phyloP scores from a whole-genome alignment of 2,113 vertebrate species.

The Tachycineta bicolor region DNA sequence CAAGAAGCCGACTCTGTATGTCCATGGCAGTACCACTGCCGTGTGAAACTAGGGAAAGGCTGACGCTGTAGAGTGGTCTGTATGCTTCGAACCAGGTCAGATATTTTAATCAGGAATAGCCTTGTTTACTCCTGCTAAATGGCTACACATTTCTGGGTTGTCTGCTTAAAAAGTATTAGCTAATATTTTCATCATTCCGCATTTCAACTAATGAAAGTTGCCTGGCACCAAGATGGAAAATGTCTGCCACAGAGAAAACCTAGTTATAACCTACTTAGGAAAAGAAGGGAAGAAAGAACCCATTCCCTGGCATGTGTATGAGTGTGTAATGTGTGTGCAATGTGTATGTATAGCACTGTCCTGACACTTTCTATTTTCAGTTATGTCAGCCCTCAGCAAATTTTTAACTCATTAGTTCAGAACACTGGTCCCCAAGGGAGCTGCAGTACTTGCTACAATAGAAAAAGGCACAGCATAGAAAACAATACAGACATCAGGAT shows the following conservation, averaged over 20 bases:
- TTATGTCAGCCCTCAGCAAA: neutral
- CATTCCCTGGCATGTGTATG: neutral
- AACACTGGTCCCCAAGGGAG: neutral
- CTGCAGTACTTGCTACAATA: accelerated
- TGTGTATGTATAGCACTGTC: neutral
- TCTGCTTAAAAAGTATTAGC: neutral
- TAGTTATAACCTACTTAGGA: neutral
- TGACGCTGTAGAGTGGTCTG: neutral
- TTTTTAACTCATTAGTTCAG: neutral
- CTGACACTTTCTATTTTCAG: neutral
- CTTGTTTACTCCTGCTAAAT: neutral
- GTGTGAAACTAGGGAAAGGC: neutral
- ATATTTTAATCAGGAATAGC: neutral
- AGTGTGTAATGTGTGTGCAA: neutral
- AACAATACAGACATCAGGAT: neutral
- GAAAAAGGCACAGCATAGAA: neutral
- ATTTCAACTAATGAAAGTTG: neutral
- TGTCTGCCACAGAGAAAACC: neutral
- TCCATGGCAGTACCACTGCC: neutral
- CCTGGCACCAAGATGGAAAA: neutral
- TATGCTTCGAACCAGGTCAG: neutral
- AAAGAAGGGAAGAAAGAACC: neutral
- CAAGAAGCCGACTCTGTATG: neutral
- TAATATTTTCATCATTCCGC: neutral
- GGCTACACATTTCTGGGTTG: neutral